Evolutionary conservation across 2,113 vertebrate species (phyloP), one percentile per base, ranked within the genome.

Genomic region (mouse (Mus musculus)): DNA sequence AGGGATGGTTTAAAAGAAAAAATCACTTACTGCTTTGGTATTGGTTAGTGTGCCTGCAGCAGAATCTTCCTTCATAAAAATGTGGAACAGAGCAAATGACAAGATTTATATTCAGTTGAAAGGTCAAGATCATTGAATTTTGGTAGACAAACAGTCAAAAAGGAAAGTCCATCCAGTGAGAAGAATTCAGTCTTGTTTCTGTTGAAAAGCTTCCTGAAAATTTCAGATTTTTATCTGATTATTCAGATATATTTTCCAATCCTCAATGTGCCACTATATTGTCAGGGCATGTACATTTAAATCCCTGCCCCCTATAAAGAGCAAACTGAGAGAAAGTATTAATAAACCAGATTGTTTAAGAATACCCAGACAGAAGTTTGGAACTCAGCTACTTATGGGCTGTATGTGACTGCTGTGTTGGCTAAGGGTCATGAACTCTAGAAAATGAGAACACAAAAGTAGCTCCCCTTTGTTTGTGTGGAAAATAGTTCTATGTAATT

Each of bases 1-100:
- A 86, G 96, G 94, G 76, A 97, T 93, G 92, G 97, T 97, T 97
- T 97, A 65, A 98, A 98, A 97, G 97, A 98, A 96, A 98, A 96
- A 89, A 54, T 95, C 84, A 91, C 93, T 96, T 46, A 95, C 93
- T 2, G 52, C 87, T 65, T 92, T 97, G 88, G 65, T 61, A 90
- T 49, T 65, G 59, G 39, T 54, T 67, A 87, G 86, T 80, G n/a
- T 0, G 36, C 95, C 82, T 97, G 91, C 75, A 95, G 92, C 19
- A 77, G 72, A 5, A 89, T 71, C 56, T 33, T 10, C 5, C 42
- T 61, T 13, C 3, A 20, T 90, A 39, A 92, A 96, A 94, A 96
- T 0, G 0, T 86, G 89, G 87, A 97, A 76, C 0, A 0, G n/a
- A 59, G 59, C 73, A 71, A 89, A 94, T 26, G 94, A 73, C 89